Percentiles rank a stretch among this genome's conserved stretches.
Conservation (phyloP, 2,113 vertebrate species). For the Artemisiospiza belli region DNA sequence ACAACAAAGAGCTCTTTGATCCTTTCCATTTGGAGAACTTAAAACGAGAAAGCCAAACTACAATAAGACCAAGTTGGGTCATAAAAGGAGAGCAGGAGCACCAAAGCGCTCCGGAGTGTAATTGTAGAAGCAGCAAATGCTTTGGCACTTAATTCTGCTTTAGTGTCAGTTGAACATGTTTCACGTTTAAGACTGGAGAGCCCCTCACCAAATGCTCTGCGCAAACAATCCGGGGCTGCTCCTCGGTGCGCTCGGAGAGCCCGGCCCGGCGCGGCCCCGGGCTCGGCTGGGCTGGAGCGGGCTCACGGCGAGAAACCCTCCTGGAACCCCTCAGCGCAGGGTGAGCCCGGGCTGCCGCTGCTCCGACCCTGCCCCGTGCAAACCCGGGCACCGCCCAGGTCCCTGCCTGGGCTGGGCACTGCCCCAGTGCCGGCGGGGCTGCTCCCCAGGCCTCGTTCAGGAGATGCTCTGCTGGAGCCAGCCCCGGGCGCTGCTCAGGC, state of each 20-base stretch:
- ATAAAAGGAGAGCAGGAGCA: conserved; percentile 55
- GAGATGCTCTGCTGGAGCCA: not conserved
- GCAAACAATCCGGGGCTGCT: conserved; percentile 29
- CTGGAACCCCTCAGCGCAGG: not conserved
- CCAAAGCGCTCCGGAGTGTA: conserved; percentile 38
- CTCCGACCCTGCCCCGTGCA: not conserved
- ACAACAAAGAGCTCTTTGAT: conserved; percentile 70
- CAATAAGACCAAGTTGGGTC: conserved; percentile 61
- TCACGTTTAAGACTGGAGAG: conserved; percentile 5
- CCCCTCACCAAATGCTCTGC: conserved; percentile 58
- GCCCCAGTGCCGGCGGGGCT: rapidly evolving
- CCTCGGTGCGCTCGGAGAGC: not conserved
- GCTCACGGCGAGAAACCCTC: rapidly evolving
- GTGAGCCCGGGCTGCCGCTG: not conserved
- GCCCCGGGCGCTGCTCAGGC: not conserved
- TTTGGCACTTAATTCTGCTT: conserved; percentile 60
- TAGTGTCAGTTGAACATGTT: conserved; percentile 51
- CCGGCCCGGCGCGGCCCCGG: not conserved
- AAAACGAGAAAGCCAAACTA: conserved; percentile 55
- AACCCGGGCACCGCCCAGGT: rapidly evolving
- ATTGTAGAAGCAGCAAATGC: conserved; percentile 72
- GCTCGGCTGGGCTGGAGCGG: not conserved
- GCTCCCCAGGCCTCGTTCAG: not conserved
- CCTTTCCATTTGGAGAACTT: conserved; percentile 66
- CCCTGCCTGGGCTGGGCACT: not conserved